A percentile compares a stretch with the other conserved stretches of the same genome.
These are phyloP conservation scores for Semaprochilodus insignis DNA, from an alignment of 2,797 vertebrate genomes.

Conservation along the genomic window DNA sequence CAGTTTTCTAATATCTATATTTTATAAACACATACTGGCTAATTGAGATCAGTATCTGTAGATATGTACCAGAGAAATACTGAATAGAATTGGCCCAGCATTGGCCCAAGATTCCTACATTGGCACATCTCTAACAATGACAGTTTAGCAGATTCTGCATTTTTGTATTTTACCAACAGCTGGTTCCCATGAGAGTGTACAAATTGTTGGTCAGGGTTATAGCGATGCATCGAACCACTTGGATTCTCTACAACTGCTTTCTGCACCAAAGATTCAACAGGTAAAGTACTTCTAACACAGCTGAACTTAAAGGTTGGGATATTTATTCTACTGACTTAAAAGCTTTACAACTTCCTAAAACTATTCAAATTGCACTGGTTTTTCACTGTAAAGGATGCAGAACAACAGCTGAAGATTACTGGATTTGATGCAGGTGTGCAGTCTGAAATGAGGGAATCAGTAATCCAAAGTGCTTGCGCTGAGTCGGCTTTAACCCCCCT, in stretches of 20 bases:
- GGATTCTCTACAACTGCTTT: conserved; percentile 36
- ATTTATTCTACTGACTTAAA: not conserved
- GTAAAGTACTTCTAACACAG: not conserved
- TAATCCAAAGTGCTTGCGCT: not conserved
- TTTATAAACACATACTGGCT: no score
- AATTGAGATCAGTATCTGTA: no score
- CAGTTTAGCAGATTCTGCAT: not conserved
- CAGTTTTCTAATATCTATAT: no score
- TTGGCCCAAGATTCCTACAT: no score
- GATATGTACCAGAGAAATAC: no score
- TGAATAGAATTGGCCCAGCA: no score
- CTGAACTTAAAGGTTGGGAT: not conserved
- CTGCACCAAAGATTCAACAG: conserved; percentile 26
- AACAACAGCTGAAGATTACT: conserved; percentile 7
- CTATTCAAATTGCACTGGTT: not conserved
- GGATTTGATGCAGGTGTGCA: conserved; percentile 4
- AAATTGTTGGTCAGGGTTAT: not conserved
- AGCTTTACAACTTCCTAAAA: not conserved
- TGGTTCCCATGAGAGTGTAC: not conserved
- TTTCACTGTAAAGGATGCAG: conserved; percentile 29
- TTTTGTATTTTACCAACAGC: conserved; percentile 10
- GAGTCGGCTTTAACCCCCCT: conserved; percentile 24
- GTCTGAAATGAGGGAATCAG: not conserved
- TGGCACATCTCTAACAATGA: not conserved
- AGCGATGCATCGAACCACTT: not conserved